phyloP scores from a whole-genome alignment of 2,888 invertebrate species.

The Dinocampus coccinellae region DNA sequence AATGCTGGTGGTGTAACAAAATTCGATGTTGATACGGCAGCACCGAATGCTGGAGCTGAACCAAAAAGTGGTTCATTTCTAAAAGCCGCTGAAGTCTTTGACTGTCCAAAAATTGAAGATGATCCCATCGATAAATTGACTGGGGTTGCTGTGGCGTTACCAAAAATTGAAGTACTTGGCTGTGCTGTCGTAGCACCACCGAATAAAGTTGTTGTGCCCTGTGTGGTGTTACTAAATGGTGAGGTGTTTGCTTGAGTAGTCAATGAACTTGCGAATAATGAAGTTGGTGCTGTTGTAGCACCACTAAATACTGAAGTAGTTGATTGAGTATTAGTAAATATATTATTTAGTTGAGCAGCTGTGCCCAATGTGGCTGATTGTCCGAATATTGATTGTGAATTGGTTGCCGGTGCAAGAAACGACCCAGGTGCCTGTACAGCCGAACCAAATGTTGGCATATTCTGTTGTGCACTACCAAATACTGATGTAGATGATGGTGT shows the following conservation, averaged over 20 bases:
- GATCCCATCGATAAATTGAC: conserved; percentile 35
- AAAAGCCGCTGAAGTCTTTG: conserved; percentile 52
- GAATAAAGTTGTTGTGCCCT: conserved; percentile 47
- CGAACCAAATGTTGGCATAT: conserved; percentile 33
- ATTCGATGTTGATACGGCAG: conserved; percentile 37
- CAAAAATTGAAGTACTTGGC: conserved; percentile 39
- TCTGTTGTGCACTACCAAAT: conserved; percentile 51
- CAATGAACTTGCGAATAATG: conserved; percentile 53
- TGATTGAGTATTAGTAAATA: conserved; percentile 53
- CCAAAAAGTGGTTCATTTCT: conserved; percentile 60
- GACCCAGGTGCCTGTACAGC: conserved; percentile 6
- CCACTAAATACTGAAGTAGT: conserved; percentile 49
- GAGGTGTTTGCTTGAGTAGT: conserved; percentile 44
- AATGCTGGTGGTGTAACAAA: conserved; percentile 53
- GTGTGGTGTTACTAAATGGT: conserved; percentile 52
- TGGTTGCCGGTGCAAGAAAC: conserved; percentile 5
- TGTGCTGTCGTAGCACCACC: conserved; percentile 36
- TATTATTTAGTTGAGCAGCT: conserved; percentile 30
- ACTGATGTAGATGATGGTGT: conserved; percentile 46
- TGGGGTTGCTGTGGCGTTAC: conserved; percentile 25
- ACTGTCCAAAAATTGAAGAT: conserved; percentile 53
- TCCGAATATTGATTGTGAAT: conserved; percentile 50
- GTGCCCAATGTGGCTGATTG: conserved; percentile 36
- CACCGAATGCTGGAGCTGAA: conserved; percentile 48
- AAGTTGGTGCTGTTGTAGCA: conserved; percentile 42